Conservation (phyloP, 2,888 invertebrate genomes). For the Camptogramma bilineatum region DNA sequence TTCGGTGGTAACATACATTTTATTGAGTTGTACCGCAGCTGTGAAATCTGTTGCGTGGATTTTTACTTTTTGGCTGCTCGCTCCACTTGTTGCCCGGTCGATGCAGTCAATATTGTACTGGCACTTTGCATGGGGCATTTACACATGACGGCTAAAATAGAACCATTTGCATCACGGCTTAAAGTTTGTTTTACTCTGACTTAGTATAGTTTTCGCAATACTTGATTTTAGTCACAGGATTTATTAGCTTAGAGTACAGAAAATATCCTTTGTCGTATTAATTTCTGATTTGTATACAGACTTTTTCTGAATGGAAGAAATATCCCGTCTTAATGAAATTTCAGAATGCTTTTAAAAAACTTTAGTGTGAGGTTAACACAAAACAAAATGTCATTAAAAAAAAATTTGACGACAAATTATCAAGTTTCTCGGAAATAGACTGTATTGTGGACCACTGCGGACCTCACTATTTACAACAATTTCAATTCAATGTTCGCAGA, state of each 20-base stretch:
- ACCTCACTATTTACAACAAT: no score
- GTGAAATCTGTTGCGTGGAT: slow-evolving; percentile 25
- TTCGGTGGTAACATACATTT: slow-evolving; percentile 21
- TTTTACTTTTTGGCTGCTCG: slow-evolving; percentile 23
- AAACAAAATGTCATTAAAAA: no score
- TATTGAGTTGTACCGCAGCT: slow-evolving; percentile 25
- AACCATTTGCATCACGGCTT: not conserved
- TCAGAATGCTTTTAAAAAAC: no score
- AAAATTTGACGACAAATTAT: no score
- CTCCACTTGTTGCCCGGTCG: slow-evolving; percentile 31
- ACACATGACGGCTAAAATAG: not conserved
- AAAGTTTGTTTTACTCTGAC: not conserved
- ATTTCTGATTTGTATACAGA: no score
- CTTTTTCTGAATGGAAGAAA: not conserved
- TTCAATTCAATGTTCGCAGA: no score
- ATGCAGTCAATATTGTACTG: slow-evolving; percentile 17
- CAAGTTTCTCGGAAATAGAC: no score
- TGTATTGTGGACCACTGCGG: no score
- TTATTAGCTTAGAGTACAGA: not conserved
- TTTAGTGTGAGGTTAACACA: no score
- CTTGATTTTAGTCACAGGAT: not conserved
- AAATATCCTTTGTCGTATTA: not conserved
- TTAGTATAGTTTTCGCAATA: not conserved
- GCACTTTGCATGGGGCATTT: slow-evolving; percentile 1
- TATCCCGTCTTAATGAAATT: no score